These are phyloP conservation scores for Nasonia giraulti DNA, from an alignment of 1,140 invertebrate genomes.

Conservation along the genomic window DNA sequence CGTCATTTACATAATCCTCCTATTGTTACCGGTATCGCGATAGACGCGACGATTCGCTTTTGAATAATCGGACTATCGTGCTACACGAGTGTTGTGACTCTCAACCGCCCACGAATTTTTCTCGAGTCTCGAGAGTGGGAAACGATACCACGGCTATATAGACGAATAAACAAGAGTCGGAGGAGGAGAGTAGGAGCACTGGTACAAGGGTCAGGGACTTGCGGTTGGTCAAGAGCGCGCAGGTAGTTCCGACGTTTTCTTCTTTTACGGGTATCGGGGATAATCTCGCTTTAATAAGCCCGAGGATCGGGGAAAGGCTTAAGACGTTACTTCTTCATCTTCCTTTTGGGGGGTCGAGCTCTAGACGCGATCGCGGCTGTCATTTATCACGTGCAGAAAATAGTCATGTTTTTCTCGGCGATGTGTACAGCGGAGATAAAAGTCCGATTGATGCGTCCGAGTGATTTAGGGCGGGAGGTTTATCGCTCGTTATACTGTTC, in stretches of 20 bases:
- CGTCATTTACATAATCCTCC: conserved; percentile 11
- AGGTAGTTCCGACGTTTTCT: conserved; percentile 48
- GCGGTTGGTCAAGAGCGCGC: conserved; percentile 30
- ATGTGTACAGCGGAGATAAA: background rate
- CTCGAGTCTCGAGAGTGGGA: background rate
- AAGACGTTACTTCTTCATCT: background rate
- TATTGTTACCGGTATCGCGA: background rate
- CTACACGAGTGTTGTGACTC: background rate
- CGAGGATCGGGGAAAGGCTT: conserved; percentile 31
- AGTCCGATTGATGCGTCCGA: background rate
- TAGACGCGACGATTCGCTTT: conserved; percentile 15
- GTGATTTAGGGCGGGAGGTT: background rate
- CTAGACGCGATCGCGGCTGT: background rate
- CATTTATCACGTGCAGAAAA: background rate
- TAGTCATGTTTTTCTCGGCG: background rate
- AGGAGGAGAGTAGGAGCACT: background rate
- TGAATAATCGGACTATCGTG: conserved; percentile 4
- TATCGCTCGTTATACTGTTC: background rate
- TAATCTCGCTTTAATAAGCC: conserved; percentile 35
- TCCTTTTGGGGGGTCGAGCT: background rate
- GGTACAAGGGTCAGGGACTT: conserved; percentile 42
- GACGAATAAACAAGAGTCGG: conserved; percentile 20
- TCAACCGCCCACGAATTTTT: background rate
- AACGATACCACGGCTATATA: background rate
- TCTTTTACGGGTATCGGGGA: conserved; percentile 31